Base-by-base conservation (phyloP, 1,140 invertebrate genomes). In the Bombus impatiens region DNA sequence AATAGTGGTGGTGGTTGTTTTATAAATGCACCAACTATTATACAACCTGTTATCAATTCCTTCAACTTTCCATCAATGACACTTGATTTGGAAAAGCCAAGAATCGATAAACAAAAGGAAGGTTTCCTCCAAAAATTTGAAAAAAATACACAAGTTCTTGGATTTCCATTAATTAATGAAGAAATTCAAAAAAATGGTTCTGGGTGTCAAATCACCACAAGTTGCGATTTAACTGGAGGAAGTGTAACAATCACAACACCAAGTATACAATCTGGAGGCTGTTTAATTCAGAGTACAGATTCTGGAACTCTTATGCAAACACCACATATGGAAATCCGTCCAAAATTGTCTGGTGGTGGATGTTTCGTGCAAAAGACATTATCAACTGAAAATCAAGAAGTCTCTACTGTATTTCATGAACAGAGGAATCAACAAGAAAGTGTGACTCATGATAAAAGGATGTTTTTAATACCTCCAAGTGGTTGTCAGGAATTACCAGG, bases 401-500 rank as follows among this genome's bases (percentile, higher is more conserved):
- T 47, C 32, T 37, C 77, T 22, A 47, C 32, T 25, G 32, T 47
- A 57, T 35, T 57, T 42, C 4, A 47, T 6, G 82, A 84, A 42
- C 37, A 68, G 12, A 80, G 84, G 25, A 62, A 62, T 71, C 62
- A 67, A 22, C 71, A 68, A 47, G 67, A 65, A 25, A 72, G 3
- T 32, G 3, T 18, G 12, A 35, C 18, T 47, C 35, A 13, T 1
- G n/a, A 47, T 8, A 37, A 70, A 25, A 80, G 68, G 42, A 84
- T 86, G 22, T 65, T 88, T 40, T 35, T 86, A 62, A 53, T 84
- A 65, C 88, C 92, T 0, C 94, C 93, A 0, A 94, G 94, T 72
- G 93, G 93, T 0, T 95, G 92, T 82, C 93, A 94, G 68, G 94
- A 95, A 37, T 78, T 95, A 10, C 93, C 94, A 1, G 93, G 93